phyloP scores from a whole-genome alignment of 2,113 vertebrate species.

The Theristicus caerulescens region DNA sequence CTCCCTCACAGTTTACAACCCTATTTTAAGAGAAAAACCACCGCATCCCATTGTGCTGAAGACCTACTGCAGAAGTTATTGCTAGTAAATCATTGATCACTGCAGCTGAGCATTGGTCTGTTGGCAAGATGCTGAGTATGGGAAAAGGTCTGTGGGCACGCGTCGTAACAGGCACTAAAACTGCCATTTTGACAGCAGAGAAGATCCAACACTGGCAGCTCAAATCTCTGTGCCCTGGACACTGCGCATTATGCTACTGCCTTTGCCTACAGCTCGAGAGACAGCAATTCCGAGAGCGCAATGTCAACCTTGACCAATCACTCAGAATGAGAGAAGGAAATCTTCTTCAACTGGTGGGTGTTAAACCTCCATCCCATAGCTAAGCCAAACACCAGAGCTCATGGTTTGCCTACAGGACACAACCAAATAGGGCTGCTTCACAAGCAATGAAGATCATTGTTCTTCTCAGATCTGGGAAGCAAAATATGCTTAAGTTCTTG shows the following conservation, averaged over 20 bases:
- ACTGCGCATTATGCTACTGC: rapidly evolving
- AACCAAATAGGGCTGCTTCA: neutral
- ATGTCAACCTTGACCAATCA: neutral
- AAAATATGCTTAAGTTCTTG: neutral
- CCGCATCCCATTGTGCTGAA: neutral
- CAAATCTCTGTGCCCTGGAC: neutral
- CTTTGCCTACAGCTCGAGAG: neutral
- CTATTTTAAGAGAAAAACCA: neutral
- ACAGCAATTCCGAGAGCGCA: neutral
- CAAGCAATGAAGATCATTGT: neutral
- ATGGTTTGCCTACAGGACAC: neutral
- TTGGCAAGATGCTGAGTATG: neutral
- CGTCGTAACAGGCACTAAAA: neutral
- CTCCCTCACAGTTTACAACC: neutral
- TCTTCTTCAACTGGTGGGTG: neutral
- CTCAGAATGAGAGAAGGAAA: neutral
- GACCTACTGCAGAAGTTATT: neutral
- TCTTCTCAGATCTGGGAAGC: neutral
- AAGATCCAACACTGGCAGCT: neutral
- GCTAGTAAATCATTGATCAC: neutral
- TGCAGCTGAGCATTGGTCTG: neutral
- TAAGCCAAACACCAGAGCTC: neutral
- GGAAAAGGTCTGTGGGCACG: neutral
- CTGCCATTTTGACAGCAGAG: neutral
- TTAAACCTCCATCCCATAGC: neutral